Base-by-base conservation (phyloP, 2,888 invertebrate species). In the Dimorphilus gyrociliatus region DNA sequence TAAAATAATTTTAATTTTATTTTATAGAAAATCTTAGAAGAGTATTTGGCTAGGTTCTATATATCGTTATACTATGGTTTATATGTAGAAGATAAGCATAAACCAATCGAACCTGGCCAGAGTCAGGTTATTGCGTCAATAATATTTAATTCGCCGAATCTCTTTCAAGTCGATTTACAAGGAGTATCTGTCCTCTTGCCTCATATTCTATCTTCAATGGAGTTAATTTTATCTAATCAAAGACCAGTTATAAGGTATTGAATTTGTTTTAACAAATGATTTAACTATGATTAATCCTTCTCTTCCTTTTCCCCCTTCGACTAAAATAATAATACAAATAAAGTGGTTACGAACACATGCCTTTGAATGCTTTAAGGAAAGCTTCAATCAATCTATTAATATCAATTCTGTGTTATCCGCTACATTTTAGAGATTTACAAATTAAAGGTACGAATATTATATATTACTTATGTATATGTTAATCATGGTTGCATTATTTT, bases 121-220 rank as follows among this genome's bases (percentile, higher is more conserved):
- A 56, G 57, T 4, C 56, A 80, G 60, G 76, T 78, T n/a, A 65
- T 90, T 50, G 78, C 84, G 19, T 81, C 81, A 38, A 81, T 90
- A 51, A 68, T 92, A 34, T 64, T 60, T 45, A 63, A 66, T 46
- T 59, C 59, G 3, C 52, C 55, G 35, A 60, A 92, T 59, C 69
- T 97, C 35, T 81, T 97, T 55, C 73, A 81, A 29, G 67, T 90
- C 40, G 92, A 92, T 62, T 68, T 97, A 34, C 82, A 85, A 54
- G 92, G 94, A 1, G 80, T 86, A 2, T 74, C 85, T 57, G 78
- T 88, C 14, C 66, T 97, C 19, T 72, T 94, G 10, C 92, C 94
- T 0, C 75, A 79, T 39, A 78, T 86, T 53, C 74, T 94, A 32
- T 72, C 74, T 7, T 90, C 94, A 0, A 59, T 97, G 27, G 92